These are phyloP conservation scores for Sebastes minor DNA, from an alignment of 2,797 vertebrate species.

Conservation along the genomic window DNA sequence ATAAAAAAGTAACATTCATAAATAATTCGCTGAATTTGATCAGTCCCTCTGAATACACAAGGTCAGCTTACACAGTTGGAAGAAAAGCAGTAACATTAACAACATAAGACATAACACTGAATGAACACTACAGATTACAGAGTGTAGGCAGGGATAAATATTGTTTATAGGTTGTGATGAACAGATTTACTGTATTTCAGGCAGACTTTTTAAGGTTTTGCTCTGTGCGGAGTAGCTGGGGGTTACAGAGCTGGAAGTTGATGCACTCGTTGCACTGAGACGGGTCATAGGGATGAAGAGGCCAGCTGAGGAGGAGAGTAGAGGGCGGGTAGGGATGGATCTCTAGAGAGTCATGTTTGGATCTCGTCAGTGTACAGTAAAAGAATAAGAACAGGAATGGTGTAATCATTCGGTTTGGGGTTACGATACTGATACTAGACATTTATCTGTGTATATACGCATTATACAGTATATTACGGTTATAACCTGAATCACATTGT, in stretches of 20 bases:
- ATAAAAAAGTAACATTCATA: background rate
- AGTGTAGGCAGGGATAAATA: background rate
- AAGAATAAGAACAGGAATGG: background rate
- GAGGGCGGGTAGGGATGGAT: background rate
- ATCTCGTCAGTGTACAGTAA: background rate
- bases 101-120: background rate
- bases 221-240: background rate
- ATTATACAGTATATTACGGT: background rate
- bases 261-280: background rate
- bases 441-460: background rate
- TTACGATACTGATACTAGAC: background rate
- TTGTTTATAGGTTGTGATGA: background rate
- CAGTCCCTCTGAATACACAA: background rate
- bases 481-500: background rate
- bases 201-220: background rate
- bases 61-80: background rate
- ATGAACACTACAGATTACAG: background rate
- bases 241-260: background rate
- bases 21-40: background rate
- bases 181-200: background rate
- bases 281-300: background rate
- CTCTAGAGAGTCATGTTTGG: background rate
- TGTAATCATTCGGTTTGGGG: background rate
- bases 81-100: background rate
- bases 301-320: constrained; percentile 14